Percentiles rank a stretch among this genome's conserved stretches.
These are phyloP conservation scores for Benitochromis conjunctus DNA, from an alignment of 2,113 vertebrate genomes.

Conservation along the genomic window DNA sequence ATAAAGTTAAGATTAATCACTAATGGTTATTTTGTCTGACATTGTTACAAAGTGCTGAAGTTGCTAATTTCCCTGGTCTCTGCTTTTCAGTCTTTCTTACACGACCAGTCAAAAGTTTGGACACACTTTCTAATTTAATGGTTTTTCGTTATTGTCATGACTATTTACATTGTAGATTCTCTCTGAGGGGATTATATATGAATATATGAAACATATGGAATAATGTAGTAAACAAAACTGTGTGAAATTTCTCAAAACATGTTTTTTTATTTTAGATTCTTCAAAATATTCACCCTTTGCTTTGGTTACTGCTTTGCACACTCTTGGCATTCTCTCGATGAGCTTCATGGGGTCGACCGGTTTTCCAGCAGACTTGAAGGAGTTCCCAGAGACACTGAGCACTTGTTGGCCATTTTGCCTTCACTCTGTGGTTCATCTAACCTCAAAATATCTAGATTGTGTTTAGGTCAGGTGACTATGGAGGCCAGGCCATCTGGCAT, in stretches of 20 bases:
- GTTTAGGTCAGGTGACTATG: background rate
- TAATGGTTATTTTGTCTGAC: background rate
- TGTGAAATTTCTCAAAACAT: background rate
- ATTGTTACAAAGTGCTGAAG: background rate
- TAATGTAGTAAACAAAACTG: background rate
- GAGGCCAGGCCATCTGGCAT: background rate
- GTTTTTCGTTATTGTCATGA: background rate
- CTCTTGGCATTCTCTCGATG: background rate
- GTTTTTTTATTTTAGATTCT: background rate
- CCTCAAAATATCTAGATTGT: background rate
- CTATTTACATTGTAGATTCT: background rate
- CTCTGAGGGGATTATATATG: background rate
- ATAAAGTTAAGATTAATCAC: background rate
- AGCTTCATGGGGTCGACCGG: background rate
- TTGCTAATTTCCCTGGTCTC: background rate
- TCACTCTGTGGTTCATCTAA: background rate
- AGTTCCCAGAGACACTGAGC: background rate
- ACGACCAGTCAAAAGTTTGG: background rate
- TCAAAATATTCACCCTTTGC: background rate
- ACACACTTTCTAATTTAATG: background rate
- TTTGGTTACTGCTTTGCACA: background rate
- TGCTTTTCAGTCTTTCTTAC: background rate
- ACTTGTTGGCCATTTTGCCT: background rate
- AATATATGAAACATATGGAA: background rate
- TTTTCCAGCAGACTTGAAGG: background rate